These are phyloP conservation scores for Ceyx erithaca DNA, from an alignment of 2,797 vertebrate genomes.

Conservation along the genomic window DNA sequence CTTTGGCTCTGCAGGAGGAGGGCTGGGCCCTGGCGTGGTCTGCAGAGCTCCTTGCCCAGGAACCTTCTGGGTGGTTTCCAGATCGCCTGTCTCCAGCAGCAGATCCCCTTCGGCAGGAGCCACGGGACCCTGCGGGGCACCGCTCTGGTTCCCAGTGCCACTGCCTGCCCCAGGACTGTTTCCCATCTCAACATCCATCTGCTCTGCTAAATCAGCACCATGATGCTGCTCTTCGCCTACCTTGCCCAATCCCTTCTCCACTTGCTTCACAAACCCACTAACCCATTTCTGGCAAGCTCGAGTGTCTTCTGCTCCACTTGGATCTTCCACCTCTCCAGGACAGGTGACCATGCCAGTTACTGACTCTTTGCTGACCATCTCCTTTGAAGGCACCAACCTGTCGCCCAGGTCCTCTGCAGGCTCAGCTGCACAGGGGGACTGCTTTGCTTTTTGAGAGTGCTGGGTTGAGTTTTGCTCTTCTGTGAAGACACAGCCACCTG, in stretches of 20 bases:
- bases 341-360: fast-evolving
- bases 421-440: background rate
- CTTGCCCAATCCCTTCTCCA: constrained; percentile 35
- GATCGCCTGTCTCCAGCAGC: background rate
- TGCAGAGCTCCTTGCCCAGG: background rate
- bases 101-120: background rate
- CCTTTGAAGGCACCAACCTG: background rate
- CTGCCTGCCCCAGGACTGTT: background rate
- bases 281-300: constrained; percentile 38
- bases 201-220: background rate
- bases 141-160: fast-evolving
- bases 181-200: constrained; percentile 12
- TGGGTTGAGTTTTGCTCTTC: background rate
- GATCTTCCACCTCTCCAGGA: background rate
- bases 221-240: constrained; percentile 36
- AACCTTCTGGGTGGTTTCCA: background rate
- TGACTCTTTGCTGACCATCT: background rate
- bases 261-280: background rate
- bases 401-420: background rate
- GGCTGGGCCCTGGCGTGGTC: fast-evolving
- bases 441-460: background rate
- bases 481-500: background rate
- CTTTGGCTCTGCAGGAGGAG: background rate
- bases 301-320: background rate
- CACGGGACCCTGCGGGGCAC: background rate